Percentiles rank a stretch among this genome's conserved stretches.
Evolutionary conservation across 2,888 invertebrate genomes (phyloP).

Genomic region (Meghimatium bilineatum): DNA sequence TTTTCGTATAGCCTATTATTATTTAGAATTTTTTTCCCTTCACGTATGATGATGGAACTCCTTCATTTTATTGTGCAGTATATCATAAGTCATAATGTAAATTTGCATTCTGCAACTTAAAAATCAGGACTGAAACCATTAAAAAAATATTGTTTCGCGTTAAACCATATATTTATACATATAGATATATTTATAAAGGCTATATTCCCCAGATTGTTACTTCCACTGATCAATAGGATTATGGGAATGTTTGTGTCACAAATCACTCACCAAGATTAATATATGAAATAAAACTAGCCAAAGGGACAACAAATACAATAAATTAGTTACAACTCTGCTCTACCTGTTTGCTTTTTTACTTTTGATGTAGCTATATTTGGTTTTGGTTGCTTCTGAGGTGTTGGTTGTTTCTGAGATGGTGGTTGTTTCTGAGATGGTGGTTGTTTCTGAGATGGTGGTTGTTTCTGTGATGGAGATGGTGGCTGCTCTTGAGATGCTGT

Average conservation of each 20-base stretch:
- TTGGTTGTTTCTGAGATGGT: conserved; percentile 16
- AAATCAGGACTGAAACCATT: too few relatives aligned
- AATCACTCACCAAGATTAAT: background rate
- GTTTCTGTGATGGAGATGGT: conserved; percentile 5
- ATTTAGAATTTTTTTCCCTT: too few relatives aligned
- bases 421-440: conserved; percentile 15
- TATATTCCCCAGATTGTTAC: background rate
- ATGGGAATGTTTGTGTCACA: background rate
- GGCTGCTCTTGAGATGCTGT: background rate
- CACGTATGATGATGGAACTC: too few relatives aligned
- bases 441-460: conserved; percentile 6
- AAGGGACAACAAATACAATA: background rate
- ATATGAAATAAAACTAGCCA: background rate
- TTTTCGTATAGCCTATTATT: too few relatives aligned
- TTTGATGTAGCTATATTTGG: conserved; percentile 4
- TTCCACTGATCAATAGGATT: background rate
- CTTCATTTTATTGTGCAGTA: too few relatives aligned
- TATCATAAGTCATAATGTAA: too few relatives aligned
- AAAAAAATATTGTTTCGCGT: too few relatives aligned
- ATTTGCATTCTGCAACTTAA: too few relatives aligned
- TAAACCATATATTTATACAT: too few relatives aligned
- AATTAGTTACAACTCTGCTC: conserved; percentile 31
- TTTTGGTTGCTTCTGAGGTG: background rate
- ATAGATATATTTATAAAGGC: background rate
- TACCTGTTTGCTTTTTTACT: background rate